Base-by-base conservation (phyloP, 2,797 vertebrate genomes). In the Paramormyrops hopkinsi region DNA sequence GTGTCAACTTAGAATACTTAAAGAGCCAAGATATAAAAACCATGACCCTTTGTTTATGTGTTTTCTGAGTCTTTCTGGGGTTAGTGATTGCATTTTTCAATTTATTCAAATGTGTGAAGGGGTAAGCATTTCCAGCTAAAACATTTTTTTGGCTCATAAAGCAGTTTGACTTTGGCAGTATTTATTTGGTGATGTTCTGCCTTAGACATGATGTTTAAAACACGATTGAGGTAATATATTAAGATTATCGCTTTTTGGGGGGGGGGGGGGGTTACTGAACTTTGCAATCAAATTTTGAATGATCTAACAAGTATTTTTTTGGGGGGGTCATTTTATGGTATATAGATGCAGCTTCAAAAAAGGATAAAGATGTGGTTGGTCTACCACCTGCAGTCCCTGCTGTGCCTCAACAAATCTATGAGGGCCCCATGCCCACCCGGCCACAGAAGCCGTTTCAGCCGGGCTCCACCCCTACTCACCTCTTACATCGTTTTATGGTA, bases 401-500 rank as follows among this genome's bases (percentile, higher is more conserved):
- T 37, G 89, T 88, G 0, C 92, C 94, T 0, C 95, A 92, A 19
- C 96, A 96, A 0, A 91, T 95, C 65, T 99, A 99, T 1, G 95
- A 97, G 0, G 98, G 98, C 0, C 98, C 98, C 0, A 8, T 96
- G 94, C 98, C 98, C 59, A 98, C 97, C 0, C 95, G 95, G 0
- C 97, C 88, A 14, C 98, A 99, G 93, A 99, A 97, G 90, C 96
- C 98, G 0, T 99, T 99, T 90, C 98, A 99, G 92, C 90, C 99
- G 0, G 97, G 97, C 51, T 98, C 98, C 91, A 99, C 98, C 0
- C 98, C 98, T 0, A 90, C 91, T 0, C 97, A 99, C 54, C 98
- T 99, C 91, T 96, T 95, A 19, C 98, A 99, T 92, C 96, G 98
- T 88, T 99, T 99, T 93, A 97, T 99, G 98, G 98, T 98, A 94